phyloP scores from a whole-genome alignment of 1,140 invertebrate species.

The Micrasema longulum region DNA sequence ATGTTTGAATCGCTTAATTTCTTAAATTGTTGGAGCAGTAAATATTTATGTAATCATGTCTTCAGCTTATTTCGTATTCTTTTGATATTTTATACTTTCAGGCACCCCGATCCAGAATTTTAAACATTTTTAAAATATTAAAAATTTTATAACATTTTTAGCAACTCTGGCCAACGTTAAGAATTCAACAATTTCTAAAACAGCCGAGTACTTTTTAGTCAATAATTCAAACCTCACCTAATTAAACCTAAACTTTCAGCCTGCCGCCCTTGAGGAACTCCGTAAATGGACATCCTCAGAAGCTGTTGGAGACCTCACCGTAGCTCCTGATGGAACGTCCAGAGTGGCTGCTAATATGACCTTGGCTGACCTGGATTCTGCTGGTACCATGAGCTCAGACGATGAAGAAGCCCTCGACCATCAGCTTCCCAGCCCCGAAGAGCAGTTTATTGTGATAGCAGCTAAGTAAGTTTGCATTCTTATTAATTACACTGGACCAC shows the following conservation, averaged over 20 bases:
- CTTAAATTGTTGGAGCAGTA: no score
- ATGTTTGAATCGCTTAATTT: no score
- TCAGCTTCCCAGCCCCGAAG: slow-evolving; percentile 84
- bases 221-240: no score
- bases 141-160: slow-evolving; percentile 2
- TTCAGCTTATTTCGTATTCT: no score
- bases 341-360: slow-evolving; percentile 65
- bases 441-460: slow-evolving; percentile 82
- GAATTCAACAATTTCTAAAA: no score
- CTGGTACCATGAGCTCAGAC: slow-evolving; percentile 62
- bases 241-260: slow-evolving; percentile 68
- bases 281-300: slow-evolving; percentile 87
- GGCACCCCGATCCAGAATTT: no score
- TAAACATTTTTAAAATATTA: no score
- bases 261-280: slow-evolving; percentile 81
- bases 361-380: slow-evolving; percentile 66
- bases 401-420: slow-evolving; percentile 82
- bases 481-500: no score
- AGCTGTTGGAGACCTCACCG: slow-evolving; percentile 84
- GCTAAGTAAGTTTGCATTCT: slow-evolving; percentile 85
- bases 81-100: no score
- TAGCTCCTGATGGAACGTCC: slow-evolving; percentile 79
- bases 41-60: no score
- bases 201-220: no score
- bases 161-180: no score